phyloP scores from a whole-genome alignment of 2,113 vertebrate species.

The Spizaetus ornatus region DNA sequence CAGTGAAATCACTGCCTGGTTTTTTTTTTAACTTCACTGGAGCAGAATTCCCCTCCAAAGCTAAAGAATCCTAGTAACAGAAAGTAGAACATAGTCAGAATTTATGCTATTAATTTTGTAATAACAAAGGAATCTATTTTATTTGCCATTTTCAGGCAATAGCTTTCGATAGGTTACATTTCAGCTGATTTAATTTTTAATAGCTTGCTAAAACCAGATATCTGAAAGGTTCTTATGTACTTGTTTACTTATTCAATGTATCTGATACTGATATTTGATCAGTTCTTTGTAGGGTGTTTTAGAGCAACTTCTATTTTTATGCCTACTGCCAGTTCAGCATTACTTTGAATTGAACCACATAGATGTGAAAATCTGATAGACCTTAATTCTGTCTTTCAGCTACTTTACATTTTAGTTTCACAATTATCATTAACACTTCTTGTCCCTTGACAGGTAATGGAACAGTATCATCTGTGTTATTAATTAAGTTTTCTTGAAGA shows the following conservation, averaged over 20 bases:
- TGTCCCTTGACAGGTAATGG: not conserved
- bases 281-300: conserved; percentile 13
- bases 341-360: not conserved
- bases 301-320: not conserved
- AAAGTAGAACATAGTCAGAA: not conserved
- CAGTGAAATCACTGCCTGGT: not conserved
- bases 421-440: not conserved
- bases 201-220: not conserved
- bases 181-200: conserved; percentile 26
- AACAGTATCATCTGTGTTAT: not conserved
- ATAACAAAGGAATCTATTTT: not conserved
- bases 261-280: conserved; percentile 7
- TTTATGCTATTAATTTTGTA: not conserved
- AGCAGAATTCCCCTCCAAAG: not conserved
- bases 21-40: not conserved
- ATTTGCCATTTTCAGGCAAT: not conserved
- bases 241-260: not conserved
- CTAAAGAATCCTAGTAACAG: not conserved
- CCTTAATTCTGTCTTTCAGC: not conserved
- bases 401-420: not conserved
- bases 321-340: not conserved
- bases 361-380: not conserved
- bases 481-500: not conserved
- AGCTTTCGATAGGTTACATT: not conserved
- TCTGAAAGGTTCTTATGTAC: not conserved